Evolutionary conservation across 2,888 invertebrate species (phyloP), one percentile per base, ranked within the genome.

Genomic region (Meiosimyza platycephala): DNA sequence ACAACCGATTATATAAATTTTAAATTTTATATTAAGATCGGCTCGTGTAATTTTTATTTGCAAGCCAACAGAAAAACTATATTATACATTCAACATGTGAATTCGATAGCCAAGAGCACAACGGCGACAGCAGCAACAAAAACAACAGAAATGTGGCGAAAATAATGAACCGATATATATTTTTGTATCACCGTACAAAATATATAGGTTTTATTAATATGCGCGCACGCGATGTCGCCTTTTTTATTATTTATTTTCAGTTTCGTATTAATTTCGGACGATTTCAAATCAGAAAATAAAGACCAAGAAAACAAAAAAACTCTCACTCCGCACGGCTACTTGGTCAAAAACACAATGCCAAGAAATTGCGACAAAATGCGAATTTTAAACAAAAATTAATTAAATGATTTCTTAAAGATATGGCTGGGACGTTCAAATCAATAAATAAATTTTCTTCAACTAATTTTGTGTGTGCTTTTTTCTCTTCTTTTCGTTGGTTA

Each of bases 301-400:
- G 11, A 6, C 18, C n/a, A 54, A n/a, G 28, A 57, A 57, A 57
- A 55, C 28, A 28, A 28, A 28, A 28, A 54, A 54, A 69, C 55
- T 67, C 67, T 67, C 57, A 67, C 57, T 73, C 72, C 75, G 74
- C 62, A 74, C 72, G 72, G 70, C 51, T 74, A 72, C 66, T 71
- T 75, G 78, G 75, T 63, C 80, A 80, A 80, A 80, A 76, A 72
- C 77, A 78, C 79, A 84, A 83, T 84, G 84, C 81, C 83, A 82
- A 83, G 80, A 80, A 80, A 81, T 79, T 77, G 79, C 80, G 80
- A 82, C 81, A 83, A 79, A 79, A 80, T 80, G 83, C 81, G 82
- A 83, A 83, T 82, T 84, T 84, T 80, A 84, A 84, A 81, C 79
- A 79, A 82, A 40, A 81, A 80, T 57, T n/a, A 81, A 83, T 76